Base-by-base conservation (phyloP, 1,140 invertebrate genomes). In the Drosophila repletoides region DNA sequence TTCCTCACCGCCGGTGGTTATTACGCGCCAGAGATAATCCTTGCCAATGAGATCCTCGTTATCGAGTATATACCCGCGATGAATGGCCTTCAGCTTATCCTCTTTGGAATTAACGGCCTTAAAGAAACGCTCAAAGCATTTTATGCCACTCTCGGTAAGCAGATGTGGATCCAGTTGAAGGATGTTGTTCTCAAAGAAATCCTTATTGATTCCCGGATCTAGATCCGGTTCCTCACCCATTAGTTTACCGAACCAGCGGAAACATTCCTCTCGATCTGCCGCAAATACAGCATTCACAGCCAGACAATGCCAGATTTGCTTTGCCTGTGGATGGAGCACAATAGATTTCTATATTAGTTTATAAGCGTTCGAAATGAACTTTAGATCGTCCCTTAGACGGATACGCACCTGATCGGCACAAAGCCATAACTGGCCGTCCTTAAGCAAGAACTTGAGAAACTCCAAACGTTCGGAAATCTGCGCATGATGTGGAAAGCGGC, bases 181-280 rank as follows among this genome's bases (percentile, higher is more conserved):
- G 69, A 99, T 96, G 89, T 99, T 98, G 72, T 96, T 95, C 91
- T 98, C 96, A 92, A 99, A 99, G 92, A 99, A 99, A 88, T 98
- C 96, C 90, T 96, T 95, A 87, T 98, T 98, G 60, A 99, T 98
- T 75, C 97, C 96, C 9, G 98, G 98, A 91, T 99, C 98, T 38
- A 99, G 91, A 91, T 99, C 98, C 3, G 97, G 97, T 88, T 99
- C 98, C 75, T 99, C 97, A 2, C 97, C 97, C 97, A 99, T 99
- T 45, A 99, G 91, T 92, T 99, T 98, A n/a, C 97, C 97, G 91
- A 99, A 99, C 98, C 98, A 99, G 81, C 97, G 97, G 91, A 99
- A 99, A 91, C 98, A 99, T 2, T 97, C 96, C 91, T 99, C 98
- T 33, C 98, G 93, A 91, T 99, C 98, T 2, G 95, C 94, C 2